These are phyloP conservation scores for Atta colombica DNA, from an alignment of 1,140 invertebrate genomes.

Conservation along the genomic window DNA sequence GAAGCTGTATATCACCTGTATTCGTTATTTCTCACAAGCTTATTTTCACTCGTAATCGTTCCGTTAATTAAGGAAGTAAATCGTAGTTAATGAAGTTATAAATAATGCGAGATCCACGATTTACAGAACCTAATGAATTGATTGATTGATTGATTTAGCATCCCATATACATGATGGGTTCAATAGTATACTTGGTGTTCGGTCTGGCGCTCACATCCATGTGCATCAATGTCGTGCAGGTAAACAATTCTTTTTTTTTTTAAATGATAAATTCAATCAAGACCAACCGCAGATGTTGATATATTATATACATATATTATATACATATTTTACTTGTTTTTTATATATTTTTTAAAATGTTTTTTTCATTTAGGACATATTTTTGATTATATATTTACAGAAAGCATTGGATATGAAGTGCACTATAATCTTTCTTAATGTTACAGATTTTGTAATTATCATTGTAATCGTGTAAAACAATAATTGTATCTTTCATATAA, in stretches of 20 bases:
- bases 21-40: conserved; percentile 64
- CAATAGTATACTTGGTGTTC: conserved; percentile 97
- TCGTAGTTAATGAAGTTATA: conserved; percentile 51
- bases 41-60: conserved; percentile 36
- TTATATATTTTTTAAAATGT: background rate
- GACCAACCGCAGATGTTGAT: background rate
- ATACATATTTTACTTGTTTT: background rate
- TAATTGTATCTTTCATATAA: background rate
- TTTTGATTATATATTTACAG: background rate
- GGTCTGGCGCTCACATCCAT: conserved; percentile 97
- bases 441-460: background rate
- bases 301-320: background rate
- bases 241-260: conserved; percentile 83
- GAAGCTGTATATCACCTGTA: conserved; percentile 48
- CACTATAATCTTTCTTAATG: background rate
- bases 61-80: conserved; percentile 24
- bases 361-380: background rate
- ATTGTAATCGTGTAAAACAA: background rate
- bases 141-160: conserved; percentile 86
- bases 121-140: conserved; percentile 65
- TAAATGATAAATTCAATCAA: background rate
- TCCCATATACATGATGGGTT: conserved; percentile 96
- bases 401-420: background rate
- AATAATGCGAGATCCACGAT: conserved; percentile 15
- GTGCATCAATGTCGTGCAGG: conserved; percentile 98